A percentile compares a stretch with the other conserved stretches of the same genome.
Conservation (phyloP, 2,113 vertebrate species). For the Cyanoderma ruficeps region DNA sequence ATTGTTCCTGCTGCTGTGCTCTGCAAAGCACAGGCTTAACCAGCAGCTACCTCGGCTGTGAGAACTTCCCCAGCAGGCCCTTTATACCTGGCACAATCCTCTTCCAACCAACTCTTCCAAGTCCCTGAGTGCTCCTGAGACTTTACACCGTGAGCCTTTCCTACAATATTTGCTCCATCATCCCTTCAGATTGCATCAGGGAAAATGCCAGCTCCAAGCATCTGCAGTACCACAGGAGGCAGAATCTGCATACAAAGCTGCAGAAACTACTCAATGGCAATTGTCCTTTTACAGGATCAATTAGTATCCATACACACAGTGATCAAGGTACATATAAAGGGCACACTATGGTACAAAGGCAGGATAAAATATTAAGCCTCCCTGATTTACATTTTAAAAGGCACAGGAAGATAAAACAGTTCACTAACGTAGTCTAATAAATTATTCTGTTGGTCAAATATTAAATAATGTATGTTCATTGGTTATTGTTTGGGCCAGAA, state of each 20-base stretch:
- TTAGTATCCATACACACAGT: neutral
- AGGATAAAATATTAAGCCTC: neutral
- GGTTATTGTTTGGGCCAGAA: neutral
- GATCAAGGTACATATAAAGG: neutral
- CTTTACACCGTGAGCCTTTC: neutral
- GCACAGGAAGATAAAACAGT: neutral
- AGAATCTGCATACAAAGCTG: neutral
- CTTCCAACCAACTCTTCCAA: neutral
- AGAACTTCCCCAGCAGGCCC: neutral
- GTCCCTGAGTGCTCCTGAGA: neutral
- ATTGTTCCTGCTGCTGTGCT: conserved; percentile 10
- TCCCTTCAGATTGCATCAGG: neutral
- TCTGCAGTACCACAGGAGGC: neutral
- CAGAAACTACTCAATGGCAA: rapidly evolving
- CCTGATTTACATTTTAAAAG: neutral
- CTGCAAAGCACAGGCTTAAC: neutral
- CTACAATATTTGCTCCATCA: neutral
- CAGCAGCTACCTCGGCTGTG: neutral
- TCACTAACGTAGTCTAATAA: neutral
- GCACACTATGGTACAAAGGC: neutral
- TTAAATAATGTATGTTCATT: neutral
- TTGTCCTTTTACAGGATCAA: no score
- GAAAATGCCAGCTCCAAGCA: neutral
- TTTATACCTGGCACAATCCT: neutral
- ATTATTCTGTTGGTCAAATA: neutral